Evolutionary conservation across 2,888 invertebrate species (phyloP).

Genomic region (Apamea anceps): DNA sequence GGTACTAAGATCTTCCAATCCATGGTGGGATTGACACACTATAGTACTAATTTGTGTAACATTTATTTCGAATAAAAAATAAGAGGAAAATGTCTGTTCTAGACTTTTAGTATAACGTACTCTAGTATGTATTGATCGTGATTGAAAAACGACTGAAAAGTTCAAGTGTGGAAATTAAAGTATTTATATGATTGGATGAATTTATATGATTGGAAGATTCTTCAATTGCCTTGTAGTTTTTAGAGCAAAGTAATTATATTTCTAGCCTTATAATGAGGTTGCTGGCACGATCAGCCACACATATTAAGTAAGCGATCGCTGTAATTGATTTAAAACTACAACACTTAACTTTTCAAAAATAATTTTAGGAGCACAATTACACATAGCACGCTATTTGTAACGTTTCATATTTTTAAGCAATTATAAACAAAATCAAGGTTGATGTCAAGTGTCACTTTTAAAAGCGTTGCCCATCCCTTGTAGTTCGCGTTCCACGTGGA

Average conservation of each 20-base stretch:
- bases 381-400: neutral
- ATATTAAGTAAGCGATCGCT: neutral
- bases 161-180: neutral
- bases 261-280: neutral
- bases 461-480: neutral
- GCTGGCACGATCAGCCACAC: neutral
- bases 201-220: no score
- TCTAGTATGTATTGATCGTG: neutral
- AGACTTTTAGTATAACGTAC: neutral
- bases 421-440: neutral
- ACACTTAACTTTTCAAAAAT: neutral
- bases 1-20: slow-evolving; percentile 12
- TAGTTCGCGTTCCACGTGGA: neutral
- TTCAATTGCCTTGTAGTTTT: slow-evolving; percentile 1
- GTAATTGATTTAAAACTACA: neutral
- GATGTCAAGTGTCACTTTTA: neutral
- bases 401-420: neutral
- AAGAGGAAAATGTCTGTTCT: neutral
- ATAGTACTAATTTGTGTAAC: neutral
- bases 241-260: slow-evolving; percentile 39
- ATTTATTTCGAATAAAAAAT: neutral
- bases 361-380: neutral
- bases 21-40: slow-evolving; percentile 13
- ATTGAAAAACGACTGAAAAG: slow-evolving; percentile 4
- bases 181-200: slow-evolving; percentile 28